Evolutionary conservation across 2,888 invertebrate genomes (phyloP).

Genomic region (Diploptera punctata): DNA sequence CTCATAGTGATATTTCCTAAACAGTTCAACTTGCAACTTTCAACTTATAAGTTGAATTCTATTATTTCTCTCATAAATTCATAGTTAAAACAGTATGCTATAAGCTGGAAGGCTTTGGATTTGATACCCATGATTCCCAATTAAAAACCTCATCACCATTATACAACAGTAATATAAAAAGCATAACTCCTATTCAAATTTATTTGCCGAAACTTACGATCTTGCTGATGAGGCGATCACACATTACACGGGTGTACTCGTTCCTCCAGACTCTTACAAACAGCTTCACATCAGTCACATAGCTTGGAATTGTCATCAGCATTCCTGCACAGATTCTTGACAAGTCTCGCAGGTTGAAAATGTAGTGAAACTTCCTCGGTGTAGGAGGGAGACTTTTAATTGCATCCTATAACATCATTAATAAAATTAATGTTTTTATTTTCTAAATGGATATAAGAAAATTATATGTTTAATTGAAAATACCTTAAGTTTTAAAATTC

Average conservation of each 20-base stretch:
- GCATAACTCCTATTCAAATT: no score
- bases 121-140: no score
- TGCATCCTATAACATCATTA: constrained; percentile 63
- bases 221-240: constrained; percentile 82
- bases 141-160: no score
- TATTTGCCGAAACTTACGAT: no score
- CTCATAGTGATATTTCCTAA: no score
- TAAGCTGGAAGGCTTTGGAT: no score
- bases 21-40: no score
- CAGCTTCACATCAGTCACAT: constrained; percentile 70
- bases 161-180: no score
- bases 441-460: not conserved
- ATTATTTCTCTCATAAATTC: no score
- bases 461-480: not conserved
- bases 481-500: no score
- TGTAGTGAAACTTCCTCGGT: constrained; percentile 93
- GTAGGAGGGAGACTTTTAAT: constrained; percentile 85
- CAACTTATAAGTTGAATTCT: no score
- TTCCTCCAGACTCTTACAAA: constrained; percentile 90
- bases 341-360: constrained; percentile 90
- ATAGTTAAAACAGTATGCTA: no score
- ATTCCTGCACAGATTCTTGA: constrained; percentile 85
- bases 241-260: constrained; percentile 86
- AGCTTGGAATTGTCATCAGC: constrained; percentile 74
- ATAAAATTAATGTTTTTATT: not conserved